A percentile compares a stretch with the other conserved stretches of the same genome.
Conservation (phyloP, 2,113 vertebrate species). For the Bubo scandiacus region DNA sequence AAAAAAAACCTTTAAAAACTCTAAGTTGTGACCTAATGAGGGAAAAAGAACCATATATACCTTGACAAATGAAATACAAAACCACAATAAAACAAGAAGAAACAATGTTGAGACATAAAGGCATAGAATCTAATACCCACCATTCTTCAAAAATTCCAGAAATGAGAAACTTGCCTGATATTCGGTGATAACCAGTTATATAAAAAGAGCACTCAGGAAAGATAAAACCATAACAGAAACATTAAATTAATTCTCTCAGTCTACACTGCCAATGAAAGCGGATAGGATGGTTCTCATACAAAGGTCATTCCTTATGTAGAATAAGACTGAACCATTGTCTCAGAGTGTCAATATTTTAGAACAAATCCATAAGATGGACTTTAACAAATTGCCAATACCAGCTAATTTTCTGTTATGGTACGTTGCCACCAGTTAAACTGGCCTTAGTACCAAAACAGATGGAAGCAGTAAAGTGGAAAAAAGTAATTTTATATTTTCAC, state of each 20-base stretch:
- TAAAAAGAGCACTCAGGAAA: background rate
- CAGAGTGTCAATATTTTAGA: background rate
- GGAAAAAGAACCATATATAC: background rate
- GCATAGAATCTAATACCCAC: background rate
- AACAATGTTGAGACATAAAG: constrained; percentile 10
- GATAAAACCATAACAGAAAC: constrained; percentile 23
- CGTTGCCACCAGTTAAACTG: background rate
- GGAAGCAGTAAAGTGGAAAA: background rate
- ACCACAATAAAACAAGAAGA: background rate
- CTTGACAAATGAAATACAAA: constrained; percentile 1
- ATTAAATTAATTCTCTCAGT: constrained; percentile 8
- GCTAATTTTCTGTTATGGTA: background rate
- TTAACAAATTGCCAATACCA: background rate
- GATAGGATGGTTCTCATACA: background rate
- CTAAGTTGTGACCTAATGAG: background rate
- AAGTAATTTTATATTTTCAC: background rate
- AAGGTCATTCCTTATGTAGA: background rate
- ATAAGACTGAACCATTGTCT: background rate
- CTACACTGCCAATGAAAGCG: background rate
- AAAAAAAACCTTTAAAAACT: background rate
- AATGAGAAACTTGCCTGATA: constrained; percentile 30
- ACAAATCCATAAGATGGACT: background rate
- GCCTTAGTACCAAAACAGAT: background rate
- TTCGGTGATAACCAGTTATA: background rate
- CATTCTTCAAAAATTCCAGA: constrained; percentile 21